Conservation (phyloP, 2,888 invertebrate genomes). For the Clepsis dumicolana region DNA sequence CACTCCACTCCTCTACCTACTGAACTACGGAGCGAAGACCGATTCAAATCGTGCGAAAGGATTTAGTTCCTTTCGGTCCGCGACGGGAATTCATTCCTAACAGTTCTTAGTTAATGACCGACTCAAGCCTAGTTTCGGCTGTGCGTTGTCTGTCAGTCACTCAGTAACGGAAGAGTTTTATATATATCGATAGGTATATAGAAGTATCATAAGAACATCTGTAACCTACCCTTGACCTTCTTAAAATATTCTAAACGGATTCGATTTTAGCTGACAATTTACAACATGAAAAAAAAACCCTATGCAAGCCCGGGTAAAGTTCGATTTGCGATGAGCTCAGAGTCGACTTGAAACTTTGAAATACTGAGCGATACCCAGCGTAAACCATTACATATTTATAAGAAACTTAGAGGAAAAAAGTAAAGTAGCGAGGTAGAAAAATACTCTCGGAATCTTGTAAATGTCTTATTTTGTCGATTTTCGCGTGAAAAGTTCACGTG, state of each 20-base stretch:
- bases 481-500: neutral
- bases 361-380: constrained; percentile 25
- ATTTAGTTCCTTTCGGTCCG: too few species aligned
- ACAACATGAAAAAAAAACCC: neutral
- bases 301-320: neutral
- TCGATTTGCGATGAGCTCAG: neutral
- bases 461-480: constrained; percentile 21
- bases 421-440: constrained; percentile 26
- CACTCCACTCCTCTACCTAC: too few species aligned
- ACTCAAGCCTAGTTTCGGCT: too few species aligned
- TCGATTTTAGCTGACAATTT: neutral
- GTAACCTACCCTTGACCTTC: constrained; percentile 22
- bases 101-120: too few species aligned
- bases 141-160: too few species aligned
- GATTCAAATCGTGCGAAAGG: too few species aligned
- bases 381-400: constrained; percentile 41
- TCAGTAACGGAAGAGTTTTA: too few species aligned
- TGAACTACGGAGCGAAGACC: too few species aligned
- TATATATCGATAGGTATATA: too few species aligned
- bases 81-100: too few species aligned
- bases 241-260: neutral
- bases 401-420: constrained; percentile 35
- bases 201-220: constrained; percentile 6
- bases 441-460: neutral
- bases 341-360: neutral